Percentiles rank a stretch among this genome's conserved stretches.
phyloP scores from a whole-genome alignment of 1,140 invertebrate genomes.

The Andricus grossulariae region DNA sequence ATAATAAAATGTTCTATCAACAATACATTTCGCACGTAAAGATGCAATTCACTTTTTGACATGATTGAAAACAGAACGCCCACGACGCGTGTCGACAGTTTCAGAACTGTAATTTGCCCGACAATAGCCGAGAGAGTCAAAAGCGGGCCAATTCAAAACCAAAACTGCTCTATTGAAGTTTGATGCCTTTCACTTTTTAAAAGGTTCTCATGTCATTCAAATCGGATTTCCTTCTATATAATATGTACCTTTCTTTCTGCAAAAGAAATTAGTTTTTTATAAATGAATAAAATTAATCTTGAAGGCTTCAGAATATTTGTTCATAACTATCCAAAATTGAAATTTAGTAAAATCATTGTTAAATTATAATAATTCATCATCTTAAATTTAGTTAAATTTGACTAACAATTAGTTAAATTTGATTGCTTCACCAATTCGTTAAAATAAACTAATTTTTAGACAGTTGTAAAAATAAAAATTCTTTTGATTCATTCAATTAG shows the following conservation, averaged over 20 bases:
- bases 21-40: conserved; percentile 31
- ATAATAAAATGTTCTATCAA: conserved; percentile 18
- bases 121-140: conserved; percentile 55
- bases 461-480: no score
- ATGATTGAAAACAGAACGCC: conserved; percentile 63
- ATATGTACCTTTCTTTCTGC: not conserved
- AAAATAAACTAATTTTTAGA: no score
- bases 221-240: not conserved
- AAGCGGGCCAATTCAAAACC: conserved; percentile 72
- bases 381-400: no score
- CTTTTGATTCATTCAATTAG: no score
- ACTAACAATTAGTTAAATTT: no score
- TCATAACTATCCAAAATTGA: no score
- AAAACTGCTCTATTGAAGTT: conserved; percentile 61
- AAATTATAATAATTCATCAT: no score
- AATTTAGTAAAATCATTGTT: no score
- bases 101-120: conserved; percentile 60
- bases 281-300: not conserved
- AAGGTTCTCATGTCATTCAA: conserved; percentile 28
- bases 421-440: no score
- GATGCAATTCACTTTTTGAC: conserved; percentile 49
- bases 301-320: no score
- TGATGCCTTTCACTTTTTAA: not conserved
- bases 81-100: conserved; percentile 60
- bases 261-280: not conserved